These are phyloP conservation scores for Ectemnius continuus DNA, from an alignment of 2,888 invertebrate genomes.

Conservation along the genomic window DNA sequence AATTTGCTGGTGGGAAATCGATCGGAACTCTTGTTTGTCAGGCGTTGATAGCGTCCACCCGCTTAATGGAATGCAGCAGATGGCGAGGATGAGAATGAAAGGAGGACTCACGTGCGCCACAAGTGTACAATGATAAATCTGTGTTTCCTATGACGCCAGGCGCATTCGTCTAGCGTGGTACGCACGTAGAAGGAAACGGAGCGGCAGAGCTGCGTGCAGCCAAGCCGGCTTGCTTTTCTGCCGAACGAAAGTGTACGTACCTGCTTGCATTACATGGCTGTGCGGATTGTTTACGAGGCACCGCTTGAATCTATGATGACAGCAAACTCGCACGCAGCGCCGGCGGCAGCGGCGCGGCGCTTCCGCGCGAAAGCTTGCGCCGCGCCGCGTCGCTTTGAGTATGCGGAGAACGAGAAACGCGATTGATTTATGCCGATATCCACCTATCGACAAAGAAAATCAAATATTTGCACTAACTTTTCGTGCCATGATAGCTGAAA, in stretches of 20 bases:
- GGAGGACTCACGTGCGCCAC: constrained; percentile 26
- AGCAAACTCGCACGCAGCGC: constrained; percentile 26
- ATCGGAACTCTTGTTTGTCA: too few species aligned
- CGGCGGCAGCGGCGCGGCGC: background rate
- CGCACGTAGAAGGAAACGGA: constrained; percentile 17
- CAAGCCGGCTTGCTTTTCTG: background rate
- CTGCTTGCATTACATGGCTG: constrained; percentile 24
- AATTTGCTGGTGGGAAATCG: background rate
- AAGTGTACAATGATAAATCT: constrained; percentile 38
- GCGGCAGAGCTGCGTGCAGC: constrained; percentile 15
- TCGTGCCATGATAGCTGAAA: constrained; percentile 31
- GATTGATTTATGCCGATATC: constrained; percentile 19
- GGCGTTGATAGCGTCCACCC: too few species aligned
- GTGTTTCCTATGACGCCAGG: constrained; percentile 31
- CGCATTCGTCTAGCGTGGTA: background rate
- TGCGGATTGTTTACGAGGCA: constrained; percentile 27
- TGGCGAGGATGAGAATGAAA: constrained; percentile 8
- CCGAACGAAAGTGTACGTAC: constrained; percentile 22
- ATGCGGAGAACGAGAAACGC: constrained; percentile 12
- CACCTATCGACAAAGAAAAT: constrained; percentile 49
- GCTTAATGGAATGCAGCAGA: constrained; percentile 8
- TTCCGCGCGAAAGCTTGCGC: constrained; percentile 7
- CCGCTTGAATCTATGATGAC: constrained; percentile 43
- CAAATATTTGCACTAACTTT: constrained; percentile 45
- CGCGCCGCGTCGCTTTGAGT: background rate